Conservation (phyloP, 2,113 vertebrate species). For the Otocyon megalotis region DNA sequence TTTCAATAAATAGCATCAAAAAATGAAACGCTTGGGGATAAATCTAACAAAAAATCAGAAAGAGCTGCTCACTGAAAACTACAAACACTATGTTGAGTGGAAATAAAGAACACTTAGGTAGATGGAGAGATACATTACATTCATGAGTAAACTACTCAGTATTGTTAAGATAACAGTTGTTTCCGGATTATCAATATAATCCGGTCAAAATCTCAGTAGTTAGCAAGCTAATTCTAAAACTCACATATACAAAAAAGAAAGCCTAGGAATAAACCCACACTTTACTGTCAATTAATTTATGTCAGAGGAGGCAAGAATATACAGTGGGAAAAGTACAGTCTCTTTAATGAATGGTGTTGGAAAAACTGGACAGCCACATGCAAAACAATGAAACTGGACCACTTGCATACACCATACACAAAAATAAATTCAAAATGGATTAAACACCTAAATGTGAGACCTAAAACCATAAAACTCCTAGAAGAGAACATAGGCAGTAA, state of each 20-base stretch:
- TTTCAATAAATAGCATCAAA: background rate
- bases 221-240: background rate
- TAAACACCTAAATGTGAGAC: background rate
- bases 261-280: background rate
- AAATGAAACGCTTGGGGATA: background rate
- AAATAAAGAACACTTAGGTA: background rate
- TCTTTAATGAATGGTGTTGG: background rate
- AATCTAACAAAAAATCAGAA: background rate
- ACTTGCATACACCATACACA: background rate
- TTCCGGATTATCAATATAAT: background rate
- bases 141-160: background rate
- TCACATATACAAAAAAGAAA: background rate
- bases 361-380: background rate
- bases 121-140: background rate
- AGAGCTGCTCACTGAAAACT: background rate
- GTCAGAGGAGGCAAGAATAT: background rate
- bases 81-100: background rate
- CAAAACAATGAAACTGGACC: background rate
- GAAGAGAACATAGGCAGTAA: background rate
- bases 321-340: background rate
- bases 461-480: background rate
- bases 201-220: background rate
- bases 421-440: background rate
- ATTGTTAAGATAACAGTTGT: background rate
- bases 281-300: background rate